These are phyloP conservation scores for Xiphorhynchus erythropygius DNA, from an alignment of 2,797 vertebrate species.

Conservation along the genomic window DNA sequence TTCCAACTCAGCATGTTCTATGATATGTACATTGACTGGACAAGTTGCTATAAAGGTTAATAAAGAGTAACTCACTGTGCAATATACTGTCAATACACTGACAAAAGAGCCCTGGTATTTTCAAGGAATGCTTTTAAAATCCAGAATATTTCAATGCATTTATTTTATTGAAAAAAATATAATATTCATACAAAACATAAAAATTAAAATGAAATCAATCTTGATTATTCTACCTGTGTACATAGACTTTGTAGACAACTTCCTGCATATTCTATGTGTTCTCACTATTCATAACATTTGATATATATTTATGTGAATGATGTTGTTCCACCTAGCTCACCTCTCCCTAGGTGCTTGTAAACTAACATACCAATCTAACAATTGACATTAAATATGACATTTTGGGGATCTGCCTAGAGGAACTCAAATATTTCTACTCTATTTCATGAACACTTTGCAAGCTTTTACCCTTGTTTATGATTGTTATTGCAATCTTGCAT, in stretches of 20 bases:
- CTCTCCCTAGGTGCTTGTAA: background rate
- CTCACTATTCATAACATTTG: background rate
- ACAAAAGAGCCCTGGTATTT: background rate
- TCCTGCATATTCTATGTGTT: background rate
- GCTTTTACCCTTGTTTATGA: background rate
- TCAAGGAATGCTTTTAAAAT: background rate
- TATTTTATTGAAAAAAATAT: background rate
- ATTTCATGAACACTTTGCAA: conserved; percentile 17
- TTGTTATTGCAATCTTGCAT: conserved; percentile 16
- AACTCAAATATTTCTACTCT: conserved; percentile 23
- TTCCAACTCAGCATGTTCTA: background rate
- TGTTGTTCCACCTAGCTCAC: background rate
- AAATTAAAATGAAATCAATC: background rate
- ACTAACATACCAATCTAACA: background rate
- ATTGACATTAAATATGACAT: background rate
- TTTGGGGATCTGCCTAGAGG: background rate
- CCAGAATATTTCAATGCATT: background rate
- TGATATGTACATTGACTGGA: background rate
- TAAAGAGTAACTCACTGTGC: background rate
- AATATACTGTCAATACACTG: background rate
- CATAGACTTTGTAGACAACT: background rate
- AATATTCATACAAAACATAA: background rate
- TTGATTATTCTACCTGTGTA: background rate
- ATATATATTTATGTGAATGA: background rate
- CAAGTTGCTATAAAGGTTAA: background rate